These are phyloP conservation scores for Idaea straminata DNA, from an alignment of 2,888 invertebrate species.

Conservation along the genomic window DNA sequence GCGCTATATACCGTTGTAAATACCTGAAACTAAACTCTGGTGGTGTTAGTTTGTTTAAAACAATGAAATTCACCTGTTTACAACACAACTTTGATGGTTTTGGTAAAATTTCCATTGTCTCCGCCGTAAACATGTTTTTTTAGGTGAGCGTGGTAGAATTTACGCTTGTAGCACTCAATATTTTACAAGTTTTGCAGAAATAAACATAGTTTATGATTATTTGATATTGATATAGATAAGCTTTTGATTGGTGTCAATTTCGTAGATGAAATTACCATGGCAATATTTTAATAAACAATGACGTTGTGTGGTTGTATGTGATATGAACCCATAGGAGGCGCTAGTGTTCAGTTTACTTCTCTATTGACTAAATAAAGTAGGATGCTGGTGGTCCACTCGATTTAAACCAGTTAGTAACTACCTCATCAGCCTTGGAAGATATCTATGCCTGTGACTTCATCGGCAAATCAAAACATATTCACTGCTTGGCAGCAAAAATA, in stretches of 20 bases:
- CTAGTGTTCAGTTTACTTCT: slow-evolving; percentile 33
- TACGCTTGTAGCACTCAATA: not conserved
- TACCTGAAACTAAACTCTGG: not conserved
- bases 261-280: not conserved
- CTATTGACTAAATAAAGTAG: not conserved
- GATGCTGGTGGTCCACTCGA: not conserved
- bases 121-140: slow-evolving; percentile 10
- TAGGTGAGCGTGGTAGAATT: not conserved
- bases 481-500: too few species aligned
- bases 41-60: not conserved
- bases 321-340: slow-evolving; percentile 62
- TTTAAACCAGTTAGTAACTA: too few species aligned
- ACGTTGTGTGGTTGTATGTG: slow-evolving; percentile 13
- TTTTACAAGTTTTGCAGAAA: not conserved
- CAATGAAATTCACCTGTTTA: slow-evolving; percentile 9
- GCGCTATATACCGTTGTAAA: not conserved
- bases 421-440: too few species aligned
- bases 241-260: not conserved
- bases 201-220: not conserved
- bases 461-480: too few species aligned
- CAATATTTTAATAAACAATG: slow-evolving; percentile 48
- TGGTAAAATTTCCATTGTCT: slow-evolving; percentile 16
- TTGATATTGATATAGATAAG: not conserved
- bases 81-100: slow-evolving; percentile 25
- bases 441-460: too few species aligned